Evolutionary conservation across 2,113 vertebrate species (phyloP), one percentile per base, ranked within the genome.

Genomic region (Pan paniscus): DNA sequence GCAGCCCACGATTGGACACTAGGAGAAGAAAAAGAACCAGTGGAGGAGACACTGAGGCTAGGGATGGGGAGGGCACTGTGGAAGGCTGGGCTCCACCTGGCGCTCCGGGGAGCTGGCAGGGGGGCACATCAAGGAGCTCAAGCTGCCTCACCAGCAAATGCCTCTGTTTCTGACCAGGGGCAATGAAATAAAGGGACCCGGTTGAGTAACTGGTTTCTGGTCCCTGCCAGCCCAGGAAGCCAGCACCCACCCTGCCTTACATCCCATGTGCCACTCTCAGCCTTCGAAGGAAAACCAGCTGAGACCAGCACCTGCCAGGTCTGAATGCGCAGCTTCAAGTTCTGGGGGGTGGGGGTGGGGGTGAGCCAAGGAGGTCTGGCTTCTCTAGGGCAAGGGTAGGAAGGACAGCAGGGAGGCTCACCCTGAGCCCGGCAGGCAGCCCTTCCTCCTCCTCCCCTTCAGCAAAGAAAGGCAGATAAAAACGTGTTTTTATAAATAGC

Each of bases 401-500:
- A 76, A 30, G 18, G 23, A 55, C 9, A 11, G 72, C 48, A 64
- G 46, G 40, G 82, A 85, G 86, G 83, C 61, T 75, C 46, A 7
- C 68, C 25, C 57, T 0, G 82, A 87, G 43, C 61, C 50, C 1
- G 9, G 78, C 85, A 64, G 68, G 92, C 98, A 96, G 97, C 97
- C 94, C 94, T 91, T 98, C 97, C 96, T 96, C 72, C 93, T 61
- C 96, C 98, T 95, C 97, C 98, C 96, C 93, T 96, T 93, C 97
- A 73, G 78, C 81, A 59, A 87, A 92, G 75, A 90, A 85, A 98
- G 98, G 97, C 98, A 89, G 95, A 50, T 75, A 95, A 96, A 97
- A 95, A 96, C 68, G 93, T 98, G 94, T 96, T 88, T 97, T 98
- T 98, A 99, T 98, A 99, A 98, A 99, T 99, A 99, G 98, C 98